A percentile compares a stretch with the other conserved stretches of the same genome.
Evolutionary conservation across 2,888 invertebrate species (phyloP).

Genomic region (Eupithecia insigniata): DNA sequence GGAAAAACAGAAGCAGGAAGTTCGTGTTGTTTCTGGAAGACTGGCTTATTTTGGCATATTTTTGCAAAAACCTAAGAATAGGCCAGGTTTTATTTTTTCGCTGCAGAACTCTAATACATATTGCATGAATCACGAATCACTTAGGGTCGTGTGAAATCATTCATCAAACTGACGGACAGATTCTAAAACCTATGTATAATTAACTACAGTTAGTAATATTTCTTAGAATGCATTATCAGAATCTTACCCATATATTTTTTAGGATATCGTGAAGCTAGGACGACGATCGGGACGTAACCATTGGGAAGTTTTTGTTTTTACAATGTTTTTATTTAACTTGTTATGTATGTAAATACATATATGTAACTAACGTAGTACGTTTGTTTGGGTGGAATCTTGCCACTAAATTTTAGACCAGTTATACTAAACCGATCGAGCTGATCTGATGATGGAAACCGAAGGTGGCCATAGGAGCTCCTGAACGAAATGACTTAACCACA

Average conservation of each 20-base stretch:
- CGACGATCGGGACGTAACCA: too few species aligned
- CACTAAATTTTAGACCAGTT: too few species aligned
- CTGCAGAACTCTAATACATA: constrained; percentile 8
- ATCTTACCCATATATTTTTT: not conserved
- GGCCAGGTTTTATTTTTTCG: not conserved
- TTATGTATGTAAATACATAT: too few species aligned
- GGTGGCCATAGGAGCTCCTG: too few species aligned
- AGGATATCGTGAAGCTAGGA: not conserved
- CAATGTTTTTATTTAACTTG: too few species aligned
- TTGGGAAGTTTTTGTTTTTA: too few species aligned
- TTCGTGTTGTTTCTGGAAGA: not conserved
- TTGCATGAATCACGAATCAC: constrained; percentile 47
- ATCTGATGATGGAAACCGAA: too few species aligned
- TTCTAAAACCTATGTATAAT: constrained; percentile 52
- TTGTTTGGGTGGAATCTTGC: too few species aligned
- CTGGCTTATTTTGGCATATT: not conserved
- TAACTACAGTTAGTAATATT: constrained; percentile 49
- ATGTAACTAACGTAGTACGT: too few species aligned
- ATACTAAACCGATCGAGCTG: too few species aligned
- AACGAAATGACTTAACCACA: too few species aligned
- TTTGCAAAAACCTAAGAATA: not conserved
- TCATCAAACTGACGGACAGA: constrained; percentile 58
- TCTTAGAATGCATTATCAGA: constrained; percentile 39
- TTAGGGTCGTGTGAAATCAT: constrained; percentile 57
- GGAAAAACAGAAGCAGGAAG: too few species aligned